A percentile compares a stretch with the other conserved stretches of the same genome.
Conservation (phyloP, 2,797 vertebrate species). For the Hippocampus kuda region DNA sequence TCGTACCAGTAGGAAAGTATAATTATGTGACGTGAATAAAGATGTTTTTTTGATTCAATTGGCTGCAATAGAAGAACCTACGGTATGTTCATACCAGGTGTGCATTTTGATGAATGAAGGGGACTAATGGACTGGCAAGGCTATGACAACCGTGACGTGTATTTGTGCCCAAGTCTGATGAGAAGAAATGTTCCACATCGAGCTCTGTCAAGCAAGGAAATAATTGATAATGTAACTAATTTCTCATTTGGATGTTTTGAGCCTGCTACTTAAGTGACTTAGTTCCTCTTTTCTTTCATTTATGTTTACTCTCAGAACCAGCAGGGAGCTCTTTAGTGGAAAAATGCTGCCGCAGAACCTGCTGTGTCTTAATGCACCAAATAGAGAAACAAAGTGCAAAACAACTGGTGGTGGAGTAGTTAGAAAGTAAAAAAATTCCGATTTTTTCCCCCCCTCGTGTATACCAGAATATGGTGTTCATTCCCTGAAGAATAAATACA, state of each 20-base stretch:
- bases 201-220: neutral
- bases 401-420: neutral
- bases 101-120: neutral
- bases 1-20: neutral
- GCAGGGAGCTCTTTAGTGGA: neutral
- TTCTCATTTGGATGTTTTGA: neutral
- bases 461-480: neutral
- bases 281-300: neutral
- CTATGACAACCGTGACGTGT: neutral
- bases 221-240: neutral
- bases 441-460: neutral
- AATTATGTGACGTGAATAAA: neutral
- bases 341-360: neutral
- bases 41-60: no score
- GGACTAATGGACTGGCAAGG: neutral
- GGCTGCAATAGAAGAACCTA: no score
- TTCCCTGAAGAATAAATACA: neutral
- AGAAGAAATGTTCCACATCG: neutral
- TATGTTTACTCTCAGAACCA: neutral
- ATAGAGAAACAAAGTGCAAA: neutral
- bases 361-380: slow-evolving; percentile 2
- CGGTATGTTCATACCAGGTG: no score
- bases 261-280: neutral
- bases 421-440: neutral
- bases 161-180: neutral